Conservation (phyloP, 2,888 invertebrate species). For the Drosophila mettleri region DNA sequence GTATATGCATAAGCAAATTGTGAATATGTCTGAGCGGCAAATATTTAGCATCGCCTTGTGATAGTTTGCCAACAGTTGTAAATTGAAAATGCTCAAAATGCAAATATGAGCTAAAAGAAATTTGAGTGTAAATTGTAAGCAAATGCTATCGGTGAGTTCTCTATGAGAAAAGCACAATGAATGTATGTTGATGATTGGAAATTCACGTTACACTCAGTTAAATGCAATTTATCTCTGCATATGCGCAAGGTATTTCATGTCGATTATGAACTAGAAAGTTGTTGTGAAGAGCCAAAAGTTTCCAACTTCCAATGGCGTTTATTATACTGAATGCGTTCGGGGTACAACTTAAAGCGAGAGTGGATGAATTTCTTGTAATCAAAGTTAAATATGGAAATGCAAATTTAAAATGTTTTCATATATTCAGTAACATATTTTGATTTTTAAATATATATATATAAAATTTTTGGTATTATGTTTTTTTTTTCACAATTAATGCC, state of each 20-base stretch:
- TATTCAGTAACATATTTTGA: too few species aligned
- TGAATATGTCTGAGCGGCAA: not conserved
- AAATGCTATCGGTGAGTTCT: not conserved
- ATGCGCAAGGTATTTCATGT: not conserved
- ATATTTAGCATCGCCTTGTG: not conserved
- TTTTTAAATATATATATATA: too few species aligned
- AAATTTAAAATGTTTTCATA: too few species aligned
- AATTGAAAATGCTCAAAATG: not conserved
- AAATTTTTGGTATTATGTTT: too few species aligned
- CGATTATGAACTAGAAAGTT: too few species aligned
- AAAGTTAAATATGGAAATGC: too few species aligned
- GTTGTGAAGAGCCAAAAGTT: not conserved
- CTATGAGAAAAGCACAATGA: not conserved
- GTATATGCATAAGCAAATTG: not conserved
- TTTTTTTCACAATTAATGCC: too few species aligned
- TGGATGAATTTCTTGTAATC: too few species aligned
- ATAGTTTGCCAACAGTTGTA: conserved; percentile 14
- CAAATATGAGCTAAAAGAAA: not conserved
- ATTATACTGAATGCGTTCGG: too few species aligned
- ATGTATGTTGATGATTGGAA: not conserved
- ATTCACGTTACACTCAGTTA: not conserved
- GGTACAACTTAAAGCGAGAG: too few species aligned
- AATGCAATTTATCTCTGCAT: not conserved
- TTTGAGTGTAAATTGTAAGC: not conserved
- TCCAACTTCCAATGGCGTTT: not conserved